phyloP scores from a whole-genome alignment of 2,888 invertebrate genomes.

The Dynastes maya region DNA sequence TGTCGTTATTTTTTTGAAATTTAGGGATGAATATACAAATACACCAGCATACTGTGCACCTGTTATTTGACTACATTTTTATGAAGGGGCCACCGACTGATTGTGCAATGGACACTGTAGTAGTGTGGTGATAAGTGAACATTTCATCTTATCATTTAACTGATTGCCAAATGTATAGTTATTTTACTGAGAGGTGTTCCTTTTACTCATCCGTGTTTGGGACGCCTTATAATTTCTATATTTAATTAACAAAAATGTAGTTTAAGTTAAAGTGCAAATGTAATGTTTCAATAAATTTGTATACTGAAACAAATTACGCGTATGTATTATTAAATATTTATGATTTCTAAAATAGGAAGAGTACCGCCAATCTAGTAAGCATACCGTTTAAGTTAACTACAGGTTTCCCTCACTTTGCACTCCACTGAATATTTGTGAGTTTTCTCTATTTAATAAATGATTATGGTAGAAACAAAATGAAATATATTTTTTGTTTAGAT shows the following conservation, averaged over 20 bases:
- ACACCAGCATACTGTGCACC: constrained; percentile 44
- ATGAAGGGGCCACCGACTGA: constrained; percentile 55
- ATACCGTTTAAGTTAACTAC: too few relatives aligned
- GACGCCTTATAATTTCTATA: constrained; percentile 47
- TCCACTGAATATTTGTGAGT: too few relatives aligned
- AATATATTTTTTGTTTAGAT: too few relatives aligned
- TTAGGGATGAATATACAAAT: constrained; percentile 32
- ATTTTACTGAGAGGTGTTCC: constrained; percentile 50
- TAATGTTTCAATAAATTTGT: constrained; percentile 64
- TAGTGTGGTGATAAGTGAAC: constrained; percentile 56
- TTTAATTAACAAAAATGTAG: constrained; percentile 55
- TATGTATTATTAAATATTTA: not conserved
- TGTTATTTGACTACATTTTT: constrained; percentile 39
- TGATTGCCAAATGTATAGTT: constrained; percentile 59
- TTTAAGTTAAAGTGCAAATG: constrained; percentile 60
- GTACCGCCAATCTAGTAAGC: too few relatives aligned
- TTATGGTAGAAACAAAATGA: too few relatives aligned
- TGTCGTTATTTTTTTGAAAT: constrained; percentile 13
- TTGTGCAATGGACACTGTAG: constrained; percentile 58
- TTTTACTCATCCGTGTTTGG: constrained; percentile 38
- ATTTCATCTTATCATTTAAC: constrained; percentile 54
- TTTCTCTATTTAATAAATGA: too few relatives aligned
- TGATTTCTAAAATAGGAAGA: too few relatives aligned
- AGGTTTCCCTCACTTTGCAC: too few relatives aligned
- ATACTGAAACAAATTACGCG: constrained; percentile 55